Evolutionary conservation across 2,888 invertebrate genomes (phyloP).

Genomic region (Hipparchia sbordonii): DNA sequence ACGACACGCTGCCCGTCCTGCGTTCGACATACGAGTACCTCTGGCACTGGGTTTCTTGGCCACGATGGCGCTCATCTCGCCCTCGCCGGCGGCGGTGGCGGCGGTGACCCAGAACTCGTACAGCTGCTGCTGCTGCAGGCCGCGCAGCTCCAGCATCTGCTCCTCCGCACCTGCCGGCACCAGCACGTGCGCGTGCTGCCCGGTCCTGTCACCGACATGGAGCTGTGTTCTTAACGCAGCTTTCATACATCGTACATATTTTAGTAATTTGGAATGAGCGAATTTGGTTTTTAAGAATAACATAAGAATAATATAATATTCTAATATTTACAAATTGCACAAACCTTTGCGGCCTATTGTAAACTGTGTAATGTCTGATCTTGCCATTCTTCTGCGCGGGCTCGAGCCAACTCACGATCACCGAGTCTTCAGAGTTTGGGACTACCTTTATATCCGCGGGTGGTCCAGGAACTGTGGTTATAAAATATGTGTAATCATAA

Average conservation of each 20-base stretch:
- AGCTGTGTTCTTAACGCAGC: too few species aligned
- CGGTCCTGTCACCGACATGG: conserved; percentile 53
- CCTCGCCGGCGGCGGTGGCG: conserved; percentile 85
- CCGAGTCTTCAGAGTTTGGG: conserved; percentile 90
- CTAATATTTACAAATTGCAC: not conserved
- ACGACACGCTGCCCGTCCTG: too few species aligned
- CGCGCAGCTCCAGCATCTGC: conserved; percentile 84
- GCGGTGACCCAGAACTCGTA: conserved; percentile 96
- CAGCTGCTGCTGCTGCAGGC: conserved; percentile 86
- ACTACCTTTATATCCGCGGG: conserved; percentile 92
- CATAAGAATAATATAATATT: too few species aligned
- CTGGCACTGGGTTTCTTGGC: conserved; percentile 87
- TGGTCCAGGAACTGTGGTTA: conserved; percentile 87
- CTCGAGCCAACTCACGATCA: conserved; percentile 93
- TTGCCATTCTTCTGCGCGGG: conserved; percentile 91
- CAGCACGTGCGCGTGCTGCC: conserved; percentile 66
- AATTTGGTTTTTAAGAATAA: too few species aligned
- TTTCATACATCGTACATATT: too few species aligned
- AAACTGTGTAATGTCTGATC: conserved; percentile 91
- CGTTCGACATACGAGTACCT: conserved; percentile 66
- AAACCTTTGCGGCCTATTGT: conserved; percentile 84
- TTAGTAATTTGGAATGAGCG: too few species aligned
- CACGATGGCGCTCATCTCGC: conserved; percentile 89
- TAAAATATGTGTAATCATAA: not conserved
- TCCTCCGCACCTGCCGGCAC: conserved; percentile 61